Evolutionary conservation across 23 tunicate genomes (phyloP).

Genomic region (Ascidia mentula): DNA sequence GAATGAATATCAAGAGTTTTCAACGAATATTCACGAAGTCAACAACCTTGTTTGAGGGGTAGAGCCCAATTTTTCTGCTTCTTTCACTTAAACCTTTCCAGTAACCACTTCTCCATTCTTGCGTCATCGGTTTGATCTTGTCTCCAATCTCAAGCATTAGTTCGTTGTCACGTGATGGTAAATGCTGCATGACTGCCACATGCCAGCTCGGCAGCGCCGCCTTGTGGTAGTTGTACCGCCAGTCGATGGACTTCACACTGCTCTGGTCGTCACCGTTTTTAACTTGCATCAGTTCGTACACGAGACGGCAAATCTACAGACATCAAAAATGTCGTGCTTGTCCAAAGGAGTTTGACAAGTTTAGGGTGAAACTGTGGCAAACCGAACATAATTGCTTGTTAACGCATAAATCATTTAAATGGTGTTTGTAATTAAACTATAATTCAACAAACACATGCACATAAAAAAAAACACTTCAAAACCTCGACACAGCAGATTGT

Average conservation of each 20-base stretch:
- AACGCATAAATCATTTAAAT: no score
- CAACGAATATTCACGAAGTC: neutral
- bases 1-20: neutral
- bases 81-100: neutral
- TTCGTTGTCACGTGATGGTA: neutral
- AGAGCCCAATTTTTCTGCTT: neutral
- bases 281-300: neutral
- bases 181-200: neutral
- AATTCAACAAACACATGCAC: no score
- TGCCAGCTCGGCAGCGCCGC: constrained; percentile 11
- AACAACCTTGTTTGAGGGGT: neutral
- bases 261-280: neutral
- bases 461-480: no score
- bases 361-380: no score
- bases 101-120: neutral
- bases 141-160: neutral
- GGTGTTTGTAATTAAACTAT: no score
- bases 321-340: neutral
- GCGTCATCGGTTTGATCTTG: neutral
- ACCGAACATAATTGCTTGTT: no score
- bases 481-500: no score
- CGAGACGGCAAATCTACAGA: neutral
- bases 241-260: neutral
- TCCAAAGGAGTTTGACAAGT: no score
- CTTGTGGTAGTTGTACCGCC: constrained; percentile 5